phyloP scores from a whole-genome alignment of 1,140 invertebrate genomes.

The Oppia nitens region DNA sequence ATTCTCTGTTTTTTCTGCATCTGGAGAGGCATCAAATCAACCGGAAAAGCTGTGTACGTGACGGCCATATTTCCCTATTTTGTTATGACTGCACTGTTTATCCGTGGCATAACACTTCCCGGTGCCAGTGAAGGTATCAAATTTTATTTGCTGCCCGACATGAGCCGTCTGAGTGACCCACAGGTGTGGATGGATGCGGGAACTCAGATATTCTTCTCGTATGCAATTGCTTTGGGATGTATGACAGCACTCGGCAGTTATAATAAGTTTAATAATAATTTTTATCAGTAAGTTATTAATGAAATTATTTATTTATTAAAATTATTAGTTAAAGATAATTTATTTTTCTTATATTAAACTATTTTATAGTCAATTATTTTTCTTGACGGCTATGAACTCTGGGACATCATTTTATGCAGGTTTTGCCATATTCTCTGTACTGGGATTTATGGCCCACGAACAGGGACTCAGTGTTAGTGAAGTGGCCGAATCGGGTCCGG shows the following conservation, averaged over 20 bases:
- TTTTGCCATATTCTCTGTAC: constrained; percentile 33
- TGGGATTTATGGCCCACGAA: constrained; percentile 32
- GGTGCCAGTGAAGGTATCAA: constrained; percentile 55
- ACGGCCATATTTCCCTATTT: constrained; percentile 40
- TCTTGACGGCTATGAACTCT: constrained; percentile 29
- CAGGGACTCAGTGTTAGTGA: constrained; percentile 28
- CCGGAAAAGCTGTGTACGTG: constrained; percentile 27
- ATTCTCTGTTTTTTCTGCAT: constrained; percentile 39
- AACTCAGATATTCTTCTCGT: constrained; percentile 33
- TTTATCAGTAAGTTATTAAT: constrained; percentile 20
- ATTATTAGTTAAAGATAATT: constrained; percentile 18
- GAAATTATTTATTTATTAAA: neutral
- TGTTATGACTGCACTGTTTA: constrained; percentile 53
- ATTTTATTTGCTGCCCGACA: constrained; percentile 40
- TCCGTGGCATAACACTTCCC: constrained; percentile 51
- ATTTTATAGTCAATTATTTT: constrained; percentile 28
- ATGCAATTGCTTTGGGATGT: constrained; percentile 33
- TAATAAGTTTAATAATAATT: constrained; percentile 25
- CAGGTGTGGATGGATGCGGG: constrained; percentile 32
- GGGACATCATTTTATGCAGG: constrained; percentile 30
- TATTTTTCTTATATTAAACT: neutral
- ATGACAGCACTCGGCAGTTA: constrained; percentile 26
- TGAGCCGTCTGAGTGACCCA: constrained; percentile 28
- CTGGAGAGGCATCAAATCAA: constrained; percentile 39
- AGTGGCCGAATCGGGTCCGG: constrained; percentile 33